Base-by-base conservation (phyloP, 64 coral and sea anemone species). In the Pocillopora damicornis region DNA sequence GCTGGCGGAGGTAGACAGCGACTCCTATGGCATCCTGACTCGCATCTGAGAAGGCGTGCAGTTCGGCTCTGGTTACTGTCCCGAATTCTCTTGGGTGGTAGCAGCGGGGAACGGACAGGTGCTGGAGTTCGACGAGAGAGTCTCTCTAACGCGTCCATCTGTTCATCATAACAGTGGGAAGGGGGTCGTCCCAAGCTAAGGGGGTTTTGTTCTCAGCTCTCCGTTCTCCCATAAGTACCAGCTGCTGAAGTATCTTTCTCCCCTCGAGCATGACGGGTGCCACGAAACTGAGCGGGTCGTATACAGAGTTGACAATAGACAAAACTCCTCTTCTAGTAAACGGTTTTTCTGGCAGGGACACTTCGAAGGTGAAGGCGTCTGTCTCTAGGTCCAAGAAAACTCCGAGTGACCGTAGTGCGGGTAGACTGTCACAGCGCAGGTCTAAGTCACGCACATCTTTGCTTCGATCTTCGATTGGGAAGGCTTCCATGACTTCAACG, bases 331-430 rank as follows among this genome's bases (percentile, higher is more conserved):
- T n/a, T 6, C 58, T 60, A 1, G 60, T 69, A 63, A 72, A 86
- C 20, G 82, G 82, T 15, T 69, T 86, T 11, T 86, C 65, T 36
- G 60, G 61, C 42, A 72, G 37, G 15, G 82, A 37, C 26, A 86
- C 63, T 16, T 57, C 42, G 15, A 86, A 86, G 35, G 82, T 86
- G 35, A 85, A 85, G 36, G n/a, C 61, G 42, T 86, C 82, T 18
- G 35, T 73, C 61, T 37, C 38, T 15, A 68, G 37, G 17, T 89
- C 12, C 88, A 76, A 89, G 42, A 37, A 36, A 42, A 89, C 87
- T 17, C 87, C 76, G 0, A 79, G 75, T 1, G 88, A 81, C 13
- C 37, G 63, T 20, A 80, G 88, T 1, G 77, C 30, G n/a, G 88
- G 88, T 5, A 73, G 76, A 1, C 5, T 1, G 20, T 89, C 77